Conservation (phyloP, 2,113 vertebrate species). For the Sceloporus undulatus region DNA sequence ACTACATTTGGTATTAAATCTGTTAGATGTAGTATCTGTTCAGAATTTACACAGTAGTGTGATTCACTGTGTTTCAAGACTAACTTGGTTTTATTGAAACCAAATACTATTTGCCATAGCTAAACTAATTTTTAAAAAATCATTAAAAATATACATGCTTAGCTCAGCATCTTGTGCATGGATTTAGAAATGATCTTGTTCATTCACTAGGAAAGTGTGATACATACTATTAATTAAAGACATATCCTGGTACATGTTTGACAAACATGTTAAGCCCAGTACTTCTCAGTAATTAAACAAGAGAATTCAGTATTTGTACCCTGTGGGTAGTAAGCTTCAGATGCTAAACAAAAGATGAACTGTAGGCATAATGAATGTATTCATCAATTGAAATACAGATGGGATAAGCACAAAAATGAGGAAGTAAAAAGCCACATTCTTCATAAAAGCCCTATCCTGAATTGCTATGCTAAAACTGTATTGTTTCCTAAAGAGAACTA, state of each 20-base stretch:
- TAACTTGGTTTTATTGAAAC: slow-evolving; percentile 61
- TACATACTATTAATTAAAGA: slow-evolving; percentile 48
- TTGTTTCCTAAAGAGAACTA: slow-evolving; percentile 19
- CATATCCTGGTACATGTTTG: slow-evolving; percentile 1
- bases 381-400: slow-evolving; percentile 58
- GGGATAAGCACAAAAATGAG: slow-evolving; percentile 79
- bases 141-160: slow-evolving; percentile 64
- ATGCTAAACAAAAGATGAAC: slow-evolving; percentile 54
- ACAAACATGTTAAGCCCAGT: slow-evolving; percentile 25
- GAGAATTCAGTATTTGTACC: slow-evolving; percentile 45
- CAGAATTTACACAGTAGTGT: slow-evolving; percentile 66
- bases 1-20: background rate
- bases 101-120: slow-evolving; percentile 61
- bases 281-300: slow-evolving; percentile 49
- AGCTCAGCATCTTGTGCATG: slow-evolving; percentile 64
- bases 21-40: background rate
- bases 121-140: slow-evolving; percentile 51
- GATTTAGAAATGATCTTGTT: slow-evolving; percentile 58
- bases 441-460: slow-evolving; percentile 46
- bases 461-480: slow-evolving; percentile 54
- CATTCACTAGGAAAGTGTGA: slow-evolving; percentile 47
- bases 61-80: slow-evolving; percentile 62
- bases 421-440: slow-evolving; percentile 57
- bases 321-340: slow-evolving; percentile 57
- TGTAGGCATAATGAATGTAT: slow-evolving; percentile 80